Base-by-base conservation (phyloP, 2,888 invertebrate genomes). In the Scrobipalpa atriplicella region DNA sequence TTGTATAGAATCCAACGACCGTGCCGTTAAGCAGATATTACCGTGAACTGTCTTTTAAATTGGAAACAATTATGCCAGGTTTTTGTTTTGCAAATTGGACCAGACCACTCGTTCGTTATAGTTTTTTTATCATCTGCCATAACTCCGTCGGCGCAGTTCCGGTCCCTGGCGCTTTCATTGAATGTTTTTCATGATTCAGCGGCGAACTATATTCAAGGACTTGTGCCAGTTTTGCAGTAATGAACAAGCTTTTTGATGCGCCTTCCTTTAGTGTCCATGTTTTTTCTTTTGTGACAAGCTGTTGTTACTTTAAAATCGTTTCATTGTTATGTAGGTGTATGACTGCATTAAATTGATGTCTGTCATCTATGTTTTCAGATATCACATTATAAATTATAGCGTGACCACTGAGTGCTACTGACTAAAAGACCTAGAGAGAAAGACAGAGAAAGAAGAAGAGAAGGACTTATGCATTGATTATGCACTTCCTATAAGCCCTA, bases 101-200 rank as follows among this genome's bases (percentile, higher is more conserved):
- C 62, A 43, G 29, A 41, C 18, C 19, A 21, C 13, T 56, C 61
- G 64, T 62, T 63, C 52, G 38, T 63, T 16, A 36, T 47, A 47
- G 65, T 47, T 65, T 67, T 77, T 66, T 65, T 65, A 65, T 64
- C 47, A 61, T 56, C 56, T 43, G 43, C 62, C 39, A 52, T 61
- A 66, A 66, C 52, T 74, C 72, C 67, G 72, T 73, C 72, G 73
- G 71, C 72, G 73, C 73, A 68, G 73, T 72, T 75, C 73, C 75
- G 69, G 73, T 67, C 69, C 66, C 71, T 76, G 68, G 78, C 70
- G 73, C 81, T 82, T 70, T 68, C 68, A 76, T 73, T 75, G 72
- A 75, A 73, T 71, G 74, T 75, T 78, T 76, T 77, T 75, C 67
- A 72, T 70, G 68, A 68, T 73, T 71, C 71, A 68, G 69, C 71